A percentile compares a stretch with the other conserved stretches of the same genome.
Conservation (phyloP, 2,888 invertebrate genomes). For the Idaea dimidiata region DNA sequence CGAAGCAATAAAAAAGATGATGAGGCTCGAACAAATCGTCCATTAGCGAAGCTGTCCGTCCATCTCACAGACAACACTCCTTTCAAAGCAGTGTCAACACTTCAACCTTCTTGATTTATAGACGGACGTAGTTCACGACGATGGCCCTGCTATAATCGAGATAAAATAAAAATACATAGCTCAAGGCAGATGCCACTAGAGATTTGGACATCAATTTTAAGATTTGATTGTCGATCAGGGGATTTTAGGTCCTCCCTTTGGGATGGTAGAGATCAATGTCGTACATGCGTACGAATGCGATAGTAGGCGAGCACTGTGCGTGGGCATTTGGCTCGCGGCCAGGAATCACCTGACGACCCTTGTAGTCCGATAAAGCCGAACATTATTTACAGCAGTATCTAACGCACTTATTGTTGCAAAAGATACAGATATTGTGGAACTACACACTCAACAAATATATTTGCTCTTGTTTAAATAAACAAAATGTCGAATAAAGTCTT, state of each 20-base stretch:
- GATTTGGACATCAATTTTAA: slow-evolving; percentile 72
- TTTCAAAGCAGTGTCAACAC: slow-evolving; percentile 39
- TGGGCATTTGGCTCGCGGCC: slow-evolving; percentile 68
- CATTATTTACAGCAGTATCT: slow-evolving; percentile 67
- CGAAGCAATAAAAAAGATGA: slow-evolving; percentile 14
- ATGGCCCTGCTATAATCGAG: slow-evolving; percentile 52
- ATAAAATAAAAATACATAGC: slow-evolving; percentile 66
- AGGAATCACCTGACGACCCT: slow-evolving; percentile 75
- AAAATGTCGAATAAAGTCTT: slow-evolving; percentile 10
- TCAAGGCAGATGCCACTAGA: slow-evolving; percentile 64
- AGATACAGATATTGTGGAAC: slow-evolving; percentile 40
- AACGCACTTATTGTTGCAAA: slow-evolving; percentile 54
- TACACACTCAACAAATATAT: slow-evolving; percentile 30
- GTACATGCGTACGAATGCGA: slow-evolving; percentile 29
- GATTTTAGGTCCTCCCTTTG: slow-evolving; percentile 36
- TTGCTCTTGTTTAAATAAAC: slow-evolving; percentile 33
- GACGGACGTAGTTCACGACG: slow-evolving; percentile 42
- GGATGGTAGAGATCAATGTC: slow-evolving; percentile 36
- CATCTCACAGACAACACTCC: slow-evolving; percentile 38
- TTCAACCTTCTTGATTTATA: slow-evolving; percentile 42
- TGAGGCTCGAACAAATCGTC: slow-evolving; percentile 12
- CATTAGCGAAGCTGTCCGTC: slow-evolving; percentile 11
- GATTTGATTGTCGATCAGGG: slow-evolving; percentile 34
- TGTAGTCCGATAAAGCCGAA: slow-evolving; percentile 70
- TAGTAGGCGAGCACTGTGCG: slow-evolving; percentile 56